Evolutionary conservation across 2,888 invertebrate genomes (phyloP).

Genomic region (Ryuthela nishihirai): DNA sequence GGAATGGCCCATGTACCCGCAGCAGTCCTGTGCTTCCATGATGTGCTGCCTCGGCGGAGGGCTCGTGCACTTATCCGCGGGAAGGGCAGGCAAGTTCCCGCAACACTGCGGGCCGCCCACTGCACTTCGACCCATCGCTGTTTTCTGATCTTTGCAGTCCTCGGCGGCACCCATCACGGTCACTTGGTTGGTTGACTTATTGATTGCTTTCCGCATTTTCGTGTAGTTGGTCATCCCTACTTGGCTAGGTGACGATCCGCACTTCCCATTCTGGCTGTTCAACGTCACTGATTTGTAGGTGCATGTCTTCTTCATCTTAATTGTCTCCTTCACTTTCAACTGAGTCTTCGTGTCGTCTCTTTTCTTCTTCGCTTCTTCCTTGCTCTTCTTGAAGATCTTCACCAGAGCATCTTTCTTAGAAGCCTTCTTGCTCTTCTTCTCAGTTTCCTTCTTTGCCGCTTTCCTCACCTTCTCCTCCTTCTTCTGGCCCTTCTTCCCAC

Average conservation of each 20-base stretch:
- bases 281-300: conserved; percentile 35
- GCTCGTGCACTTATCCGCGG: conserved; percentile 19
- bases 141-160: conserved; percentile 29
- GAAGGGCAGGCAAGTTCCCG: too few relatives aligned
- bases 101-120: conserved; percentile 20
- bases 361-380: conserved; percentile 17
- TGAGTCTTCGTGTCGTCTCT: conserved; percentile 31
- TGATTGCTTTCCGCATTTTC: conserved; percentile 31
- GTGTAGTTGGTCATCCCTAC: conserved; percentile 26
- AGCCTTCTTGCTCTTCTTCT: not conserved
- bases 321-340: conserved; percentile 32
- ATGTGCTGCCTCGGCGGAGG: conserved; percentile 8
- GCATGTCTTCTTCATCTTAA: conserved; percentile 32
- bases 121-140: conserved; percentile 15
- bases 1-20: conserved; percentile 16
- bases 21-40: too few relatives aligned
- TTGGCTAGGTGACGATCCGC: conserved; percentile 20
- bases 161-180: too few relatives aligned
- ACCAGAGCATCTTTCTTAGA: conserved; percentile 6
- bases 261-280: conserved; percentile 19
- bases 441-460: not conserved
- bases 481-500: too few relatives aligned
- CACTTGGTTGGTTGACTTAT: too few relatives aligned
- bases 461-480: too few relatives aligned
- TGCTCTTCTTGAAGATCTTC: not conserved